Conservation (phyloP, 2,113 vertebrate genomes). For the Clarias macrocephalus region DNA sequence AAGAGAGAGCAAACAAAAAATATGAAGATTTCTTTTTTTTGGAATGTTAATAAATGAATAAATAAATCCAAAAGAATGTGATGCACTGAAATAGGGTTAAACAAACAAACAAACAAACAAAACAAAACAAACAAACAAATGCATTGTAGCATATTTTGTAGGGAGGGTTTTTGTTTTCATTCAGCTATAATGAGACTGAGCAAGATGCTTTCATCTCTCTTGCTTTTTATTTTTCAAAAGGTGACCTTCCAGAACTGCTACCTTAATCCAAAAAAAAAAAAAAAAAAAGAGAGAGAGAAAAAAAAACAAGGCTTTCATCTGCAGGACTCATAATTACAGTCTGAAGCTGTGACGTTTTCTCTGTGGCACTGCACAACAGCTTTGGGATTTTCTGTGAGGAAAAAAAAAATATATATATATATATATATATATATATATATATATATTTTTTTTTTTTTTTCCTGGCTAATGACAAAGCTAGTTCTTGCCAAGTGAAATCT, state of each 20-base stretch:
- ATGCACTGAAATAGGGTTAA: neutral
- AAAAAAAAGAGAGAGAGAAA: neutral
- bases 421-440: conserved; percentile 48
- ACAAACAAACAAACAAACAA: neutral
- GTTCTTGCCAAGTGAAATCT: conserved; percentile 59
- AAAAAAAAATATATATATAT: neutral
- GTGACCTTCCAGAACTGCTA: conserved; percentile 53
- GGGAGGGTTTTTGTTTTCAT: conserved; percentile 41
- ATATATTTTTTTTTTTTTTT: conserved; percentile 64
- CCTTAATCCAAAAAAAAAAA: conserved; percentile 44
- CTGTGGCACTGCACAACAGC: conserved; percentile 51
- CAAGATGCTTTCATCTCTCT: conserved; percentile 50
- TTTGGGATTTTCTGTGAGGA: conserved; percentile 58
- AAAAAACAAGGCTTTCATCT: conserved; percentile 61
- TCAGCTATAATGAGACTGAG: conserved; percentile 52
- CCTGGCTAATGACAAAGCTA: conserved; percentile 60
- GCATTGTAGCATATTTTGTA: conserved; percentile 46
- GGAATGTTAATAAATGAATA: too few species aligned
- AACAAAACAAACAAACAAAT: neutral
- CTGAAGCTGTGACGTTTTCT: conserved; percentile 60
- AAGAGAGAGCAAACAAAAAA: too few species aligned
- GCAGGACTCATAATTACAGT: conserved; percentile 60
- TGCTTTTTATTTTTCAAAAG: conserved; percentile 59
- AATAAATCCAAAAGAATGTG: too few species aligned
- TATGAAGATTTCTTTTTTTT: too few species aligned